phyloP scores from a whole-genome alignment of 2,797 vertebrate species.

The Jordanella pulchra region DNA sequence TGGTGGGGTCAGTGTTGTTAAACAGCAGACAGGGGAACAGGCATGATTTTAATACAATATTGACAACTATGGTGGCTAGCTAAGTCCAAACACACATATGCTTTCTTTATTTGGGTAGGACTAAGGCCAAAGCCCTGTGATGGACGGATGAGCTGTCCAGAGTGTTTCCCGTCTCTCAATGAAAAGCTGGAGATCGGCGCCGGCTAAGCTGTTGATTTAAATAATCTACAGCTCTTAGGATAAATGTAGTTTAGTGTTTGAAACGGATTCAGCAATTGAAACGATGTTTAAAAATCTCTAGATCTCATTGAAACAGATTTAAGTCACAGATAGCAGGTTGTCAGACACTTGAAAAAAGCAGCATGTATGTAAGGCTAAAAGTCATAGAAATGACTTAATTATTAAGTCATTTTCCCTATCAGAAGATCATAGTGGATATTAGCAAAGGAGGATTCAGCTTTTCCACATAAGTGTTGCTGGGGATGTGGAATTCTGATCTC shows the following conservation, averaged over 20 bases:
- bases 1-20: no score
- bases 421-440: conserved; percentile 49
- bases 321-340: neutral
- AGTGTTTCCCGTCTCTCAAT: no score
- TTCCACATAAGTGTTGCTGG: conserved; percentile 44
- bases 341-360: neutral
- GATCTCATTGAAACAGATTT: neutral
- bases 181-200: no score
- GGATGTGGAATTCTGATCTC: conserved; percentile 46
- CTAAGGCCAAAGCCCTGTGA: neutral
- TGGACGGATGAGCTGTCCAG: no score
- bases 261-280: neutral
- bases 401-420: conserved; percentile 54
- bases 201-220: no score
- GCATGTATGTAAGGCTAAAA: conserved; percentile 14
- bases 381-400: conserved; percentile 38
- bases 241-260: neutral
- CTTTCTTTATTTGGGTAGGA: neutral
- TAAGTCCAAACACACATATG: no score
- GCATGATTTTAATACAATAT: no score
- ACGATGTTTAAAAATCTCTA: neutral
- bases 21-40: no score
- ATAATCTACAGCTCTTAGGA: no score
- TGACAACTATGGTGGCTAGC: no score
- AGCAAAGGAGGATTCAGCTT: conserved; percentile 20